A percentile compares a stretch with the other conserved stretches of the same genome.
Evolutionary conservation across 2,888 invertebrate species (phyloP).

Genomic region (Drosophila anomalata): DNA sequence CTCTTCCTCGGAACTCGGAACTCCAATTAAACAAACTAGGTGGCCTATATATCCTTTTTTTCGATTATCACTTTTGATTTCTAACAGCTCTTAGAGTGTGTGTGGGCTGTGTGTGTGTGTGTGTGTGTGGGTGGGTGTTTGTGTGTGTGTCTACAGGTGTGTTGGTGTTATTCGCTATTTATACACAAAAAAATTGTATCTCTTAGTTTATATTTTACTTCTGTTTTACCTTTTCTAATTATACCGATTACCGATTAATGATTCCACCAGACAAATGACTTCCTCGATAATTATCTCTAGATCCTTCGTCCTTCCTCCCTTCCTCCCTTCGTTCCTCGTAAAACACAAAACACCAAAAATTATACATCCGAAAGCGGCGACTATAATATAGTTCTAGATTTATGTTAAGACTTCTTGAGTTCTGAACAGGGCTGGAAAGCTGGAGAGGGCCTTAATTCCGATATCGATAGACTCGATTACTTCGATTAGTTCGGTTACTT

Average conservation of each 20-base stretch:
- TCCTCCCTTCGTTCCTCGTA: neutral
- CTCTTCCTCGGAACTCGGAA: neutral
- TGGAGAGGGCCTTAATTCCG: neutral
- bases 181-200: slow-evolving; percentile 61
- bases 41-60: neutral
- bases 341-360: slow-evolving; percentile 43
- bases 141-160: slow-evolving; percentile 22
- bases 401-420: slow-evolving; percentile 17
- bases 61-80: slow-evolving; percentile 41
- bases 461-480: no score
- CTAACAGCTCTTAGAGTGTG: slow-evolving; percentile 37
- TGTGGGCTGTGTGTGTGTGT: slow-evolving; percentile 19
- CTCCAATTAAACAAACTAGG: slow-evolving; percentile 6
- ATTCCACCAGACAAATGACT: slow-evolving; percentile 19
- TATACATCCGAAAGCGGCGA: slow-evolving; percentile 40
- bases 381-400: slow-evolving; percentile 38
- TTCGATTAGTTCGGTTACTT: no score
- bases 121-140: slow-evolving; percentile 11
- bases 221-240: slow-evolving; percentile 3
- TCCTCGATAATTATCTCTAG: slow-evolving; percentile 35
- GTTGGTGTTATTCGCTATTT: slow-evolving; percentile 54
- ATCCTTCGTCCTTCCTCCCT: slow-evolving; percentile 18
- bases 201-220: slow-evolving; percentile 17
- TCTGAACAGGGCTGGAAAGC: slow-evolving; percentile 1
- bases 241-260: slow-evolving; percentile 11